phyloP scores from a whole-genome alignment of 2,888 invertebrate species.

The Antheraea assamensis region DNA sequence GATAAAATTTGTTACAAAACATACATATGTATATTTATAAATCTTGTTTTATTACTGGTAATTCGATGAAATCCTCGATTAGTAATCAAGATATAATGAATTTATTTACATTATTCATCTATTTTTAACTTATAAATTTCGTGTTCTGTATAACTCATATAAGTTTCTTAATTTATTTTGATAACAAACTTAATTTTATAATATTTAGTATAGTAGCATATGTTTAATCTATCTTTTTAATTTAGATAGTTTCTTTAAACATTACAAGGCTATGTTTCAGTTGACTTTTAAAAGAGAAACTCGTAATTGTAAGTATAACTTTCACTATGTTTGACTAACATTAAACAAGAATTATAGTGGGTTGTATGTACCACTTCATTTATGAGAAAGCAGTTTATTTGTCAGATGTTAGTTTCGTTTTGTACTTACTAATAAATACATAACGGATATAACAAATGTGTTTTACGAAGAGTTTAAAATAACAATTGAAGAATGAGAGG shows the following conservation, averaged over 20 bases:
- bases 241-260: too few relatives aligned
- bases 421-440: background rate
- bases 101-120: background rate
- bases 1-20: background rate
- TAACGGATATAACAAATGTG: background rate
- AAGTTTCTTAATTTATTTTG: background rate
- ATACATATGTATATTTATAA: background rate
- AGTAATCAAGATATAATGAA: background rate
- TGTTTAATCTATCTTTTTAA: too few relatives aligned
- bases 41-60: background rate
- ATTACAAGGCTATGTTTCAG: too few relatives aligned
- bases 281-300: too few relatives aligned
- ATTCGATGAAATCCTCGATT: background rate
- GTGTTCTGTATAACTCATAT: background rate
- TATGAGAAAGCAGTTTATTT: background rate
- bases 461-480: background rate
- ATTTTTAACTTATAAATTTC: background rate
- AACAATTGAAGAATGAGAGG: background rate
- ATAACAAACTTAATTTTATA: background rate
- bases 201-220: too few relatives aligned
- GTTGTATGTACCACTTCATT: background rate
- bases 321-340: too few relatives aligned
- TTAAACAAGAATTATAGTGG: too few relatives aligned
- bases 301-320: too few relatives aligned
- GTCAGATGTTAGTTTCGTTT: background rate